Base-by-base conservation (phyloP, 2,888 invertebrate species). In the Stegana nigrithorax region DNA sequence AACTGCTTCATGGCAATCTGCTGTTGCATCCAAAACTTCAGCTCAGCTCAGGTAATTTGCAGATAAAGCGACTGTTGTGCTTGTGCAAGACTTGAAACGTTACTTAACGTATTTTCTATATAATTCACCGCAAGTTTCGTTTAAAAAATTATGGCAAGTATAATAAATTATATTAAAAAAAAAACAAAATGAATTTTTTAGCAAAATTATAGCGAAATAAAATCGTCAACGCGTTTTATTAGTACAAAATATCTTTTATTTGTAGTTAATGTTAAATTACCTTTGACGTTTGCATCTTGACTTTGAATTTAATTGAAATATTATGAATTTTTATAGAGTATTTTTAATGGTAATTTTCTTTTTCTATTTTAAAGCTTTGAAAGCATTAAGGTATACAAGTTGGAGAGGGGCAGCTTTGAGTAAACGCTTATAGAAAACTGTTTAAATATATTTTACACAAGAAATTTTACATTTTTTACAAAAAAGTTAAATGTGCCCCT, bases 81-180 rank as follows among this genome's bases (percentile, higher is more conserved):
- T 63, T 67, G 36, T 62, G 36, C 14, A 29, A 66, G n/a, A 63
- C 50, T 36, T 65, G 62, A 65, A 60, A 60, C 63, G 63, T 59
- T 47, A 26, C 56, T 10, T 51, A 65, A 63, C 45, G 39, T 67
- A 66, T 62, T 65, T 71, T 73, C 72, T 76, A 72, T 75, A 73
- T 68, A 77, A 78, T 70, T 74, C 81, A 81, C 81, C 80, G 81
- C 81, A 79, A 72, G 69, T 69, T 44, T 56, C 19, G 23, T 32
- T 53, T 51, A 19, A 17, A n/a, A 47, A 47, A 47, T 47, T 47
- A 47, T n/a, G n/a, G n/a, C n/a, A 47, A 47, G 6, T 21, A 6
- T 17, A 39, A 39, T 8, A 39, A n/a, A 4, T 45, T 6, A 17
- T 19, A 17, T 45, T 45, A 45, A 47, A 26, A 53, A 32, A 17